Conservation (phyloP, 2,113 vertebrate genomes). For the Carettochelys insculpta region DNA sequence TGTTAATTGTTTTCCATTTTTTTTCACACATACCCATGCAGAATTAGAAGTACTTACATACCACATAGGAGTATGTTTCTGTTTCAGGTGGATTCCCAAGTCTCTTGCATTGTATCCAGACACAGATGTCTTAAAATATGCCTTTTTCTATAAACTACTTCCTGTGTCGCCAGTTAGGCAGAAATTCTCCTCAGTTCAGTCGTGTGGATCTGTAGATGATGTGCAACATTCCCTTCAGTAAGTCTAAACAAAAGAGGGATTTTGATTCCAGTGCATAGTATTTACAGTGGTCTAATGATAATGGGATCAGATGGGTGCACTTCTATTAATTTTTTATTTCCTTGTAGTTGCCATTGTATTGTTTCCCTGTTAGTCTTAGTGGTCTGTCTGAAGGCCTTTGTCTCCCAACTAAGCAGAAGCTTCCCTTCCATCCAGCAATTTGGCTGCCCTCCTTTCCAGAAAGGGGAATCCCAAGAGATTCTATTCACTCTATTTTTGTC, state of each 20-base stretch:
- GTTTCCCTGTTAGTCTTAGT: background rate
- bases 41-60: background rate
- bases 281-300: background rate
- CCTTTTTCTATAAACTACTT: background rate
- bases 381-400: background rate
- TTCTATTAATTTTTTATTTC: conserved; percentile 18
- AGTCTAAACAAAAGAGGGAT: background rate
- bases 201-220: background rate
- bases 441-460: background rate
- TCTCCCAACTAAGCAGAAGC: background rate
- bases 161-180: background rate
- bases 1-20: background rate
- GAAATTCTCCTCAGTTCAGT: background rate
- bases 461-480: background rate
- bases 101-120: background rate
- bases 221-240: background rate
- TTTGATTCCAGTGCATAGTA: background rate
- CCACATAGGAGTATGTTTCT: background rate
- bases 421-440: background rate
- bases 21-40: background rate
- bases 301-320: background rate
- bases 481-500: background rate
- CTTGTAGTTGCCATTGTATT: background rate
- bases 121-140: background rate
- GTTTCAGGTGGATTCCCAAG: background rate